A percentile compares a stretch with the other conserved stretches of the same genome.
These are phyloP conservation scores for Chloropsis hardwickii DNA, from an alignment of 2,113 vertebrate species.

Conservation along the genomic window DNA sequence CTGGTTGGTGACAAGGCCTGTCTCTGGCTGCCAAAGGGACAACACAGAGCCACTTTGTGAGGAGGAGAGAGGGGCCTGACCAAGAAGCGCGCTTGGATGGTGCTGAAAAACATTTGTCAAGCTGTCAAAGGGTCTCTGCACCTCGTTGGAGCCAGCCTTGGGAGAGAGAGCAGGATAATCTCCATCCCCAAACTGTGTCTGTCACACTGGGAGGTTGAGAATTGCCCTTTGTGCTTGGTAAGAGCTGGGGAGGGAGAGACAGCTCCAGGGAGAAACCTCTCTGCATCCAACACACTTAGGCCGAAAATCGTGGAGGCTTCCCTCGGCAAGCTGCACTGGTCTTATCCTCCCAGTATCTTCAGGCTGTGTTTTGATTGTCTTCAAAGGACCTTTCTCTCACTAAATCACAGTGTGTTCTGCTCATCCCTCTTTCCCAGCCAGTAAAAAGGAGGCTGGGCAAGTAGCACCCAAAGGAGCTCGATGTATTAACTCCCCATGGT, in stretches of 20 bases:
- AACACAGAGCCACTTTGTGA: slow-evolving; percentile 21
- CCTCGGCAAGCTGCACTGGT: not conserved
- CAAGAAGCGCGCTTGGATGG: not conserved
- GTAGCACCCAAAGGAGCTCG: not conserved
- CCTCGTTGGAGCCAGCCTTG: not conserved
- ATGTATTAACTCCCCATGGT: not conserved
- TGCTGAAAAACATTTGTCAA: not conserved
- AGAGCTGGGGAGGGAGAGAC: not conserved
- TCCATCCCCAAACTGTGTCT: not conserved
- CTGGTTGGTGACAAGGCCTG: not conserved
- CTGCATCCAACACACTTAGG: not conserved
- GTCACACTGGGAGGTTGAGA: not conserved
- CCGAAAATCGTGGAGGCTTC: not conserved
- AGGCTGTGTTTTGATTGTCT: not conserved
- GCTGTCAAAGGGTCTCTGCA: not conserved
- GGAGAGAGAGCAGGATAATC: not conserved
- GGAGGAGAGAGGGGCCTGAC: not conserved
- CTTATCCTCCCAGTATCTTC: not conserved
- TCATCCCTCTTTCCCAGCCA: not conserved
- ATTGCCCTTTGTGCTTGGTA: not conserved
- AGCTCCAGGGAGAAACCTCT: not conserved
- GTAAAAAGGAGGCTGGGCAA: not conserved
- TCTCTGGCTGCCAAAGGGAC: not conserved
- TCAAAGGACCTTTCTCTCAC: not conserved
- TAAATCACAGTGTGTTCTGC: not conserved